Base-by-base conservation (phyloP, 2,797 vertebrate genomes). In the Margarornis squamiger region DNA sequence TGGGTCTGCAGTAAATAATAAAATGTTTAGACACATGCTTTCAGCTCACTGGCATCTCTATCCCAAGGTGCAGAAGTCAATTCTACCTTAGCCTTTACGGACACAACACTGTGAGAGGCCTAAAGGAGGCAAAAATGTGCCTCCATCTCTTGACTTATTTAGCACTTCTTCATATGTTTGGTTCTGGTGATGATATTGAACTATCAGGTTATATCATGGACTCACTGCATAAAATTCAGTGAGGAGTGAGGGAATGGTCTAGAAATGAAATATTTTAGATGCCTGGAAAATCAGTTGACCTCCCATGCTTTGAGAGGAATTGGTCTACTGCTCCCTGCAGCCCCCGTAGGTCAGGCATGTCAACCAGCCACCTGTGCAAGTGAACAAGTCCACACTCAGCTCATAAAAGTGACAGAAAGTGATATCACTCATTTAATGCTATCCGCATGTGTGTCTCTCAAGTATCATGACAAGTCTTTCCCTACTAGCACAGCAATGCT, bases 111-210 rank as follows among this genome's bases (percentile, higher is more conserved):
- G 4, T 14, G 6, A 85, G 48, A 52, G 12, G 14, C 23, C 36
- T 51, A 19, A 83, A 66, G 27, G 36, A 73, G 13, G 14, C 9
- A 79, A 57, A n/a, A 90, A 16, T 45, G 17, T n/a, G 8, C 27
- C 48, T 58, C 21, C 20, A 2, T 14, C n/a, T 68, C 54, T 54
- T 72, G 55, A 14, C 24, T 63, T 57, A 23, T 12, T 71, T 66
- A 38, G 21, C 1, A 11, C 12, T 45, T 54, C 27, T 26, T 87
- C 32, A 20, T 0, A 0, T 26, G 29, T 52, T 86, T 20, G 1
- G 15, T 54, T 86, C 41, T 30, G 38, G 14, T 14, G 41, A 41
- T 70, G 6, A 7, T 14, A 58, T 5, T 57, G 46, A 75, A 57
- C 27, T 75, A 48, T 30, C 29, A 34, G 48, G 14, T 51, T 62